These are phyloP conservation scores for Semaprochilodus insignis DNA, from an alignment of 2,797 vertebrate species.

Conservation along the genomic window DNA sequence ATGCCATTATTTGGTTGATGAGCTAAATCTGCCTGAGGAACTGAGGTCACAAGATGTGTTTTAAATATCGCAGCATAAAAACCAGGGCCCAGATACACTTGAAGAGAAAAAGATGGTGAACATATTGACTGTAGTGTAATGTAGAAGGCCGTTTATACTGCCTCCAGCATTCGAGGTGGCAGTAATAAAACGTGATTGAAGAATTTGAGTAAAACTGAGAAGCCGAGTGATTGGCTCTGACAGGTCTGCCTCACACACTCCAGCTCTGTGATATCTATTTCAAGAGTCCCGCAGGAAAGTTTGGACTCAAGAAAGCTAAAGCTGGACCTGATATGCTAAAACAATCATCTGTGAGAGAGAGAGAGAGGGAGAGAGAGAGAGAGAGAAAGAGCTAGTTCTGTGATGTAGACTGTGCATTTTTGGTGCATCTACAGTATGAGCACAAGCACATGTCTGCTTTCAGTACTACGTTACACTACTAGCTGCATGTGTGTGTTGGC, in stretches of 20 bases:
- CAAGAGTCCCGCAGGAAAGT: slow-evolving; percentile 68
- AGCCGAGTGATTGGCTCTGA: slow-evolving; percentile 68
- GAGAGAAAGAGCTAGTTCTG: background rate
- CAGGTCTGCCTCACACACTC: slow-evolving; percentile 63
- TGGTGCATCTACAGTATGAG: slow-evolving; percentile 31
- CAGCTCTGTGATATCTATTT: slow-evolving; percentile 72
- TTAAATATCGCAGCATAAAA: slow-evolving; percentile 23
- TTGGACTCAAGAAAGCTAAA: slow-evolving; percentile 67
- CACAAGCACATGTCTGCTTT: slow-evolving; percentile 41
- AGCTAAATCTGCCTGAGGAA: slow-evolving; percentile 1
- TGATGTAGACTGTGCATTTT: slow-evolving; percentile 27
- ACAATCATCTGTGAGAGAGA: slow-evolving; percentile 65
- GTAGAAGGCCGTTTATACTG: slow-evolving; percentile 32
- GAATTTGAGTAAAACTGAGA: slow-evolving; percentile 61
- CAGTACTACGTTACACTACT: slow-evolving; percentile 19
- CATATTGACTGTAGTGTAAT: slow-evolving; percentile 53
- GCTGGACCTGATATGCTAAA: slow-evolving; percentile 75
- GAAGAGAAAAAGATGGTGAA: slow-evolving; percentile 39
- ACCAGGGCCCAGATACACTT: background rate
- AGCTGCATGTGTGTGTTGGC: slow-evolving; percentile 13
- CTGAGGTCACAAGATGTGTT: background rate
- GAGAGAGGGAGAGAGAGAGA: background rate
- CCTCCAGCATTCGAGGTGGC: slow-evolving; percentile 46
- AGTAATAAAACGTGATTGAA: slow-evolving; percentile 67
- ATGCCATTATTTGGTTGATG: background rate